Percentiles rank a stretch among this genome's conserved stretches.
These are phyloP conservation scores for Thaumatotibia leucotreta DNA, from an alignment of 1,140 invertebrate genomes.

Conservation along the genomic window DNA sequence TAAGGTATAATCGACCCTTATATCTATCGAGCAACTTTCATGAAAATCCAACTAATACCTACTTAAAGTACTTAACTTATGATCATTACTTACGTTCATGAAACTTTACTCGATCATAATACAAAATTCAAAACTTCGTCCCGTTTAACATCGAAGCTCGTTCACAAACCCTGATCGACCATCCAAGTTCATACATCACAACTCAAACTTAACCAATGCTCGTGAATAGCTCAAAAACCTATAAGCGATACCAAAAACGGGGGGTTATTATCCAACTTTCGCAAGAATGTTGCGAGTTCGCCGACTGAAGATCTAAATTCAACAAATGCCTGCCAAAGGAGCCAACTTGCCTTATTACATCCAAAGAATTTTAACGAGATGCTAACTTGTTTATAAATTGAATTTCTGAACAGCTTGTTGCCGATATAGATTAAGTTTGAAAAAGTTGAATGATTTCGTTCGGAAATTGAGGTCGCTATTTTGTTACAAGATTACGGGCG, in stretches of 20 bases:
- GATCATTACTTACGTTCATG: neutral
- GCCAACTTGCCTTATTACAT: conserved; percentile 59
- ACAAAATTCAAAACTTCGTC: neutral
- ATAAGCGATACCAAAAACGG: conserved; percentile 9
- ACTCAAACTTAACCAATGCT: neutral
- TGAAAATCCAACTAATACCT: too few relatives aligned
- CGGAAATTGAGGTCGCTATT: conserved; percentile 44
- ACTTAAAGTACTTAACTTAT: too few relatives aligned
- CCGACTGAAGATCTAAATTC: conserved; percentile 37
- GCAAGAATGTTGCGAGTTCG: conserved; percentile 10
- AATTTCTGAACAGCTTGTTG: conserved; percentile 61
- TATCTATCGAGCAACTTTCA: too few relatives aligned
- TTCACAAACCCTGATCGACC: neutral
- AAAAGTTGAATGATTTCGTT: conserved; percentile 63
- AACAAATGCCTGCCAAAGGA: conserved; percentile 40
- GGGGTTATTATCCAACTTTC: conserved; percentile 12
- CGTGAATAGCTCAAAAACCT: neutral
- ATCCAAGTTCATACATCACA: neutral
- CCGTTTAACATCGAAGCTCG: neutral
- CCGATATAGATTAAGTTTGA: conserved; percentile 62
- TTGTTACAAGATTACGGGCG: conserved; percentile 15
- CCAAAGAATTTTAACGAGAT: conserved; percentile 69
- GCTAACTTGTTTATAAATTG: conserved; percentile 71
- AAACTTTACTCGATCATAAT: neutral
- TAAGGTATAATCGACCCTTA: too few relatives aligned